A percentile compares a stretch with the other conserved stretches of the same genome.
phyloP scores from a whole-genome alignment of 1,140 invertebrate species.

The Heliothis subflexa region DNA sequence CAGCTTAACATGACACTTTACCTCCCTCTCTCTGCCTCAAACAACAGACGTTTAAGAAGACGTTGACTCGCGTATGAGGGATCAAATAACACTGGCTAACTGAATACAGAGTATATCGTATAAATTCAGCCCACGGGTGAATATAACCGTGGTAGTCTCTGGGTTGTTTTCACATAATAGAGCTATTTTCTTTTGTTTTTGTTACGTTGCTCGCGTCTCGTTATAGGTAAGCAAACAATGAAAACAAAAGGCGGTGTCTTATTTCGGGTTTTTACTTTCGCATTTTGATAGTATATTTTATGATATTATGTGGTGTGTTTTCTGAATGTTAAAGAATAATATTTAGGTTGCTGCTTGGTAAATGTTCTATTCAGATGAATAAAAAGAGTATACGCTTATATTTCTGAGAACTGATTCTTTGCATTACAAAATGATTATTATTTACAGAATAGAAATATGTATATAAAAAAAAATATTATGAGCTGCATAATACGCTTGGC shows the following conservation, averaged over 20 bases:
- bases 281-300: slow-evolving; percentile 61
- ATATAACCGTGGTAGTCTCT: slow-evolving; percentile 81
- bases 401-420: too few relatives aligned
- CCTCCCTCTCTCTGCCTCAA: neutral
- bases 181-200: slow-evolving; percentile 86
- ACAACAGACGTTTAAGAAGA: slow-evolving; percentile 32
- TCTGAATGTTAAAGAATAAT: slow-evolving; percentile 47
- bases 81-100: slow-evolving; percentile 61
- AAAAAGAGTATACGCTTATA: neutral
- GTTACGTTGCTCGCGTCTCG: slow-evolving; percentile 73
- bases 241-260: slow-evolving; percentile 82
- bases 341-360: slow-evolving; percentile 30
- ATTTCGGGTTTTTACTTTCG: slow-evolving; percentile 72
- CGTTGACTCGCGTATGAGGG: slow-evolving; percentile 51
- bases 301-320: slow-evolving; percentile 55
- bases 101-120: slow-evolving; percentile 79
- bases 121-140: slow-evolving; percentile 84
- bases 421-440: too few relatives aligned
- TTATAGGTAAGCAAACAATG: slow-evolving; percentile 81
- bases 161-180: slow-evolving; percentile 86
- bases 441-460: neutral
- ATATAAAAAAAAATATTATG: too few relatives aligned
- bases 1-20: slow-evolving; percentile 51
- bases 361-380: slow-evolving; percentile 8
- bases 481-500: too few relatives aligned